Evolutionary conservation across 2,113 vertebrate species (phyloP), one percentile per base, ranked within the genome.

Genomic region (Nestor notabilis): DNA sequence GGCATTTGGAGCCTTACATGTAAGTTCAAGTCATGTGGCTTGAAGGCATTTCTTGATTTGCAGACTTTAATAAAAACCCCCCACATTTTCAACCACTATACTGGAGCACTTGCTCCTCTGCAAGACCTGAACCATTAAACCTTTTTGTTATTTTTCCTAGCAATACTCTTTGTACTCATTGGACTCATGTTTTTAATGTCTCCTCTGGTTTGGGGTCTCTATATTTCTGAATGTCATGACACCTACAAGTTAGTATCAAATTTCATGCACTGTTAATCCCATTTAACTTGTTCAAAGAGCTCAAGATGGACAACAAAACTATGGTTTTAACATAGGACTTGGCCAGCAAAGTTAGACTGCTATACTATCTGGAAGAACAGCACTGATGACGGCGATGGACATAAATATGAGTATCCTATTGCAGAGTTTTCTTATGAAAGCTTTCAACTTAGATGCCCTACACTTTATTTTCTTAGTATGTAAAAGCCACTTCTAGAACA

Each of bases 301-400:
- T 86, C 1, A 2, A 90, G 58, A 16, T 37, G 18, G 28, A 80
- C 52, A 43, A 35, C 46, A 83, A 61, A 76, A 18, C 43, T 49
- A 58, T 3, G 14, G 19, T 66, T 14, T 86, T 70, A 33, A 61
- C 8, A 47, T 17, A 82, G 41, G 56, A n/a, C 29, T 68, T 80
- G 33, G 35, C 52, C 56, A 64, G 14, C 72, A 49, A 61, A 85
- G 31, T 37, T 72, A 41, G 46, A 53, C n/a, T 66, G 41, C 37
- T 50, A 41, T 8, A 3, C 11, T 28, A 0, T 14, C 11, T 11
- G 17, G 20, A 94, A 92, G 46, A 65, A 60, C 8, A 43, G 50
- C 13, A 15, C 13, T 20, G 31, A 56, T 15, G 21, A 88, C 20
- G 18, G 27, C 0, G 1, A 70, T n/a, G 15, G 35, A 43, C 0